Conservation (phyloP, 1,140 invertebrate species). For the Hyphantria cunea region DNA sequence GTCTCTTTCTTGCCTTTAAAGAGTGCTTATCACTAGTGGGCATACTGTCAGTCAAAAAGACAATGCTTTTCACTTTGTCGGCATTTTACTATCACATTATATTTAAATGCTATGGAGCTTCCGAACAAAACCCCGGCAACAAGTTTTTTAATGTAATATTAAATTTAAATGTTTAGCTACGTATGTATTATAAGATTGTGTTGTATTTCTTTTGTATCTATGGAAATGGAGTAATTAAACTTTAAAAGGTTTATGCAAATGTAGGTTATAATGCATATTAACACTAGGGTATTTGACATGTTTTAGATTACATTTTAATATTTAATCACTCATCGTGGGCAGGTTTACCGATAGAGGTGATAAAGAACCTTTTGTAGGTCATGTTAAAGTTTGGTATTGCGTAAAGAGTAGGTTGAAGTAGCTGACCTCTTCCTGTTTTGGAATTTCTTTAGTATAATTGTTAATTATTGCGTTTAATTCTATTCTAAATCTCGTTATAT, state of each 20-base stretch:
- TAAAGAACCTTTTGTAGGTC: too few species aligned
- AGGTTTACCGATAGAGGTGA: too few species aligned
- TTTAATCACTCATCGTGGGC: too few species aligned
- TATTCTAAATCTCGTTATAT: too few species aligned
- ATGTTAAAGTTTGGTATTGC: too few species aligned
- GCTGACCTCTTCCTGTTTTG: too few species aligned
- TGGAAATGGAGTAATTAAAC: slow-evolving; percentile 6
- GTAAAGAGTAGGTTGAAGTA: too few species aligned
- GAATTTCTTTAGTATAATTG: too few species aligned
- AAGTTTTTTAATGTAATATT: slow-evolving; percentile 15
- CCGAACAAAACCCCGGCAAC: slow-evolving; percentile 14
- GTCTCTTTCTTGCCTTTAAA: too few species aligned
- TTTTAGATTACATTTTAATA: background rate
- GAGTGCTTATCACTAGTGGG: too few species aligned
- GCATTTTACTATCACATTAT: slow-evolving; percentile 3
- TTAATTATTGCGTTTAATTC: too few species aligned
- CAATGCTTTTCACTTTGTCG: background rate
- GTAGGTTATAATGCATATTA: background rate
- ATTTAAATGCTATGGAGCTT: slow-evolving; percentile 10
- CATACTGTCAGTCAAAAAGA: too few species aligned
- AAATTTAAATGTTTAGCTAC: background rate
- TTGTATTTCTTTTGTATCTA: background rate
- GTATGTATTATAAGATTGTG: background rate
- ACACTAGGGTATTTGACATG: background rate
- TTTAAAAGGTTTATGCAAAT: slow-evolving; percentile 18